phyloP scores from a whole-genome alignment of 2,888 invertebrate genomes.

The Scaptomyza parva region DNA sequence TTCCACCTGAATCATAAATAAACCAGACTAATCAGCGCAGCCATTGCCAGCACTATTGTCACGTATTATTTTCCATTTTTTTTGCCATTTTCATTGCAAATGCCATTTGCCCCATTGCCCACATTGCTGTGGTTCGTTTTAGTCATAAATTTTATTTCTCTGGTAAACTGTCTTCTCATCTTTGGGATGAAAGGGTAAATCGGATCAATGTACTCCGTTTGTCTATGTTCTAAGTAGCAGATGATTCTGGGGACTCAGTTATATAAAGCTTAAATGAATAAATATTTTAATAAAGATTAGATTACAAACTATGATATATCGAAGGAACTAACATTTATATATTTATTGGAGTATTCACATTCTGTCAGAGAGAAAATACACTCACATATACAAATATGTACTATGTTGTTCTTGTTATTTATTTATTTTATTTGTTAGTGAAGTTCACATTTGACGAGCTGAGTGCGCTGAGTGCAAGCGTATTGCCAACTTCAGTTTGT shows the following conservation, averaged over 20 bases:
- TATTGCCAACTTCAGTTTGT: constrained; percentile 48
- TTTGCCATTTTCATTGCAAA: constrained; percentile 49
- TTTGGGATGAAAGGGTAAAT: not conserved
- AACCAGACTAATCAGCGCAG: constrained; percentile 63
- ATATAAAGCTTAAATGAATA: no score
- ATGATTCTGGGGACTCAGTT: not conserved
- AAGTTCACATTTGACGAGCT: constrained; percentile 52
- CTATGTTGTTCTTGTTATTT: constrained; percentile 56
- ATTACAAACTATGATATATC: not conserved
- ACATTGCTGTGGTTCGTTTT: constrained; percentile 26
- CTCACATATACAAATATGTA: no score
- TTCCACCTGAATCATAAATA: constrained; percentile 52
- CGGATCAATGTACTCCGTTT: not conserved
- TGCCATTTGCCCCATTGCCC: not conserved
- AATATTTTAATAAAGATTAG: not conserved
- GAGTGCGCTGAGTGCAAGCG: constrained; percentile 58
- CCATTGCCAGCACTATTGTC: constrained; percentile 68
- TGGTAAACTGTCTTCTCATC: constrained; percentile 13
- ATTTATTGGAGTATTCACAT: constrained; percentile 14
- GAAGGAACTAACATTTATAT: not conserved
- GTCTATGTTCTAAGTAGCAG: not conserved
- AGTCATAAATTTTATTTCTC: constrained; percentile 32
- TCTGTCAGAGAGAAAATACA: not conserved
- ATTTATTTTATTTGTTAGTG: constrained; percentile 66
- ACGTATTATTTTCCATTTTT: constrained; percentile 71